Evolutionary conservation across 2,113 vertebrate species (phyloP).

Genomic region (Acrocephalus kingi): DNA sequence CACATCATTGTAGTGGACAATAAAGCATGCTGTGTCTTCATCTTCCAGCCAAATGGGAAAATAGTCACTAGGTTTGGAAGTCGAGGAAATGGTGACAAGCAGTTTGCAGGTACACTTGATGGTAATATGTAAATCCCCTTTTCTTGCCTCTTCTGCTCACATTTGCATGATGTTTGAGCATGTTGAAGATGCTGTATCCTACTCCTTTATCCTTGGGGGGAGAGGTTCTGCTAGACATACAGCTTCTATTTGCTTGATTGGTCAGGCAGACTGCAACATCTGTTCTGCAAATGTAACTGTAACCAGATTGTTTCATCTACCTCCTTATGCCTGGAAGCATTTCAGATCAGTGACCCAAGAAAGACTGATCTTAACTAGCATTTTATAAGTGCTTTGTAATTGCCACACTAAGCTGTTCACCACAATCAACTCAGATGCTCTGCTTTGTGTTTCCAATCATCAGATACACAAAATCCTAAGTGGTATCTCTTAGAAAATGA

Average conservation of each 20-base stretch:
- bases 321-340: not conserved
- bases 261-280: not conserved
- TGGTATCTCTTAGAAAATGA: not conserved
- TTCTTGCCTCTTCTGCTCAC: slow-evolving; percentile 68
- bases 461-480: not conserved
- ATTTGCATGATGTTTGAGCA: slow-evolving; percentile 73
- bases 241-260: not conserved
- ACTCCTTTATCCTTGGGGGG: not conserved
- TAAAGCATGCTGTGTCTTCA: slow-evolving; percentile 95
- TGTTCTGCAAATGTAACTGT: slow-evolving; percentile 14
- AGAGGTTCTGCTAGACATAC: not conserved
- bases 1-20: slow-evolving; percentile 98
- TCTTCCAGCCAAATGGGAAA: slow-evolving; percentile 95
- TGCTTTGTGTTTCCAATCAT: not conserved
- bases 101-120: slow-evolving; percentile 95
- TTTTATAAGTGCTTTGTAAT: not conserved
- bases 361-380: not conserved
- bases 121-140: slow-evolving; percentile 79
- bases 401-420: not conserved
- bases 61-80: slow-evolving; percentile 96
- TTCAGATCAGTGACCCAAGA: not conserved
- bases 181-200: slow-evolving; percentile 36
- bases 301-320: not conserved
- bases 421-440: not conserved
- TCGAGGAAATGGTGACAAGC: slow-evolving; percentile 94